phyloP scores from a whole-genome alignment of 2,113 vertebrate genomes.

The Pachycephala philippinensis region DNA sequence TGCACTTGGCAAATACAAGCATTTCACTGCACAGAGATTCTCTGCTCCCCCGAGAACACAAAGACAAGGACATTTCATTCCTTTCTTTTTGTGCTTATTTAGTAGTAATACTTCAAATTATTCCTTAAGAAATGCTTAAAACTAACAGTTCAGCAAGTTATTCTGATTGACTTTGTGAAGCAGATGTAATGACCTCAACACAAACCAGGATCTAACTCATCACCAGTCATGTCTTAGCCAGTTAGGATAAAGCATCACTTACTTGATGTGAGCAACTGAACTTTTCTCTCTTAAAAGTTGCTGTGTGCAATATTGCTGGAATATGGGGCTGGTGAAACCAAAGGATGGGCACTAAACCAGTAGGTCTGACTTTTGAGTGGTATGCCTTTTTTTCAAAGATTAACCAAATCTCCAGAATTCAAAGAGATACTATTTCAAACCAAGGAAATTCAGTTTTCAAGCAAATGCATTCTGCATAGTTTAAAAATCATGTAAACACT shows the following conservation, averaged over 20 bases:
- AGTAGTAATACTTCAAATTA: not conserved
- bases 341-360: not conserved
- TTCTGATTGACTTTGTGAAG: not conserved
- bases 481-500: conserved; percentile 19
- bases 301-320: not conserved
- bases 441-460: not conserved
- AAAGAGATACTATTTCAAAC: not conserved
- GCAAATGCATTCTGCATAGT: not conserved
- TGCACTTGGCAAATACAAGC: not conserved
- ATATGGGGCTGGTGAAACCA: not conserved
- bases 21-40: not conserved
- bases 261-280: not conserved
- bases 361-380: not conserved
- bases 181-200: not conserved
- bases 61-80: not conserved
- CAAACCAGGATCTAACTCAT: not conserved
- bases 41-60: not conserved
- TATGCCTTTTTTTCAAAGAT: not conserved
- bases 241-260: not conserved
- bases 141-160: not conserved
- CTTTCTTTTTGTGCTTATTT: not conserved
- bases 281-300: not conserved
- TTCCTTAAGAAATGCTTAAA: not conserved
- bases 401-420: not conserved
- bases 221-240: not conserved